Base-by-base conservation (phyloP, 2,888 invertebrate genomes). In the Caenorhabditis virilis region DNA sequence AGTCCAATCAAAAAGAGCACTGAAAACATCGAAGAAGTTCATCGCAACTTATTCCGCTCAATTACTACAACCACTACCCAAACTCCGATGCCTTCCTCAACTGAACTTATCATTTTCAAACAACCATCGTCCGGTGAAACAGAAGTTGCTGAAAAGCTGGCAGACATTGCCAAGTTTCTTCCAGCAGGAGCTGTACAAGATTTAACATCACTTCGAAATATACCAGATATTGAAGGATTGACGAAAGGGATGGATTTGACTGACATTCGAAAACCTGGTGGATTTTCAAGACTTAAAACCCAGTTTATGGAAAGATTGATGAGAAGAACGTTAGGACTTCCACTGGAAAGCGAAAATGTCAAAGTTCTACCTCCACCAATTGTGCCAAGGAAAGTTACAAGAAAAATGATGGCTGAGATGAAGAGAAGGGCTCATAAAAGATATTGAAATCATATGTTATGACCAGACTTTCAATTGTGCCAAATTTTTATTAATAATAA, bases 231-330 rank as follows among this genome's bases (percentile, higher is more conserved):
- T 41, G 78, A 80, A 18, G 78, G 76, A 16, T 51, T 80, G 22
- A 75, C 75, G 2, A 60, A 74, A 48, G 80, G 80, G 38, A 72
- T 80, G 74, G 80, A 80, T 53, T 42, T 80, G 42, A 62, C 68
- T 9, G 69, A 77, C 27, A 72, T 80, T 45, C 72, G 61, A 50
- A 74, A 68, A 38, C 80, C 80, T 2, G 80, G 78, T 13, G 80
- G 80, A 20, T 80, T 80, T 42, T 66, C 73, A 11, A 48, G 62
- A 15, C 57, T 80, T 16, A 77, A 77, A 49, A 65, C 75, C 36
- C 72, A 80, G 56, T 80, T 80, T 49, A 76, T 80, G 50, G 75
- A 79, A 48, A 52, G 80, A 36, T 51, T 80, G 57, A 76, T 80
- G 55, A 51, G 73, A 38, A 53, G 79, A 16, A 66, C 67, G 7